Base-by-base conservation (phyloP, 2,113 vertebrate genomes). In the Crotalus tigris region DNA sequence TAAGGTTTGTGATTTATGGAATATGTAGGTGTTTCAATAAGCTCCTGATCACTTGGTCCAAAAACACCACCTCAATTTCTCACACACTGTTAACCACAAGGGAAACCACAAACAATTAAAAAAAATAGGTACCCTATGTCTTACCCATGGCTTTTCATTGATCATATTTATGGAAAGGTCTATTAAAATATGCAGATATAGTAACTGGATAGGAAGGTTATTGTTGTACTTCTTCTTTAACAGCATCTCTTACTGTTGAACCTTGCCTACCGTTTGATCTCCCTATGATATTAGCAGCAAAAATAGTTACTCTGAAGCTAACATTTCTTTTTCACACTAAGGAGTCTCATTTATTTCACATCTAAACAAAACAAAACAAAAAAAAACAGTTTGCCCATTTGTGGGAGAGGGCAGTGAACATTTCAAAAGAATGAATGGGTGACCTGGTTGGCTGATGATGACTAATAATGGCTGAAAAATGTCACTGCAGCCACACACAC, bases 401-500 rank as follows among this genome's bases (percentile, higher is more conserved):
- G 33, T 17, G 87, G 93, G 49, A 54, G 64, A 85, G 85, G 93
- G 87, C 94, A 96, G 95, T 93, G 49, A 61, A 7, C 39, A 44
- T 55, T 91, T 46, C 89, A 19, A 90, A 91, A 92, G 89, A 85
- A n/a, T 57, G 91, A 92, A 86, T 24, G 87, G 90, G 26, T 4
- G 49, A 90, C 90, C 88, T 94, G 94, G 87, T 94, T 93, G 92
- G 92, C 96, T 19, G 46, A 90, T 7, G 51, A 95, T 94, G 96
- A 93, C 61, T 57, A 85, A 61, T 92, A 94, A 92, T 69, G 93
- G 51, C 94, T 94, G 96, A 95, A 94, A 97, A 97, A 96, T 95
- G 95, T 96, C 94, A 95, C 95, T 0, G 91, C 94, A 61, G 93
- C 94, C 88, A 92, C 93, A 92, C 94, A 93, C 39, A 49, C 39